Conservation (phyloP, 2,888 invertebrate genomes). For the Notocelia uddmanniana region DNA sequence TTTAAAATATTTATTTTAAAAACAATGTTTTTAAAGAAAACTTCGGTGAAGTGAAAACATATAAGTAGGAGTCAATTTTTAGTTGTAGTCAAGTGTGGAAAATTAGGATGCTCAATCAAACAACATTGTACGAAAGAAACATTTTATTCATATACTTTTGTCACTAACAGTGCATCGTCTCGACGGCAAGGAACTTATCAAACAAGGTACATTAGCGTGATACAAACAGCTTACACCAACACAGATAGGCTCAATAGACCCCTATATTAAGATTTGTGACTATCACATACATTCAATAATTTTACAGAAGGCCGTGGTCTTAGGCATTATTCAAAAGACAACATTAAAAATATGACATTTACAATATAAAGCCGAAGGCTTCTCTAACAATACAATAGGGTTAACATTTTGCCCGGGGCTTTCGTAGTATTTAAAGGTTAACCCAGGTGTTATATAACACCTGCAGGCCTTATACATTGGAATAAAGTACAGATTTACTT, state of each 20-base stretch:
- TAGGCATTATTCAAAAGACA: constrained; percentile 64
- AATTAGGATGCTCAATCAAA: constrained; percentile 55
- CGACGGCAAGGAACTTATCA: constrained; percentile 64
- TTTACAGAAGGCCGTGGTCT: constrained; percentile 76
- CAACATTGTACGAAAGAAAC: constrained; percentile 74
- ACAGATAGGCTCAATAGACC: constrained; percentile 55
- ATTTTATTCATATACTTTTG: constrained; percentile 75
- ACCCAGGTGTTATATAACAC: not conserved
- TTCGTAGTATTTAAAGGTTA: constrained; percentile 5
- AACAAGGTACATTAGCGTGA: constrained; percentile 68
- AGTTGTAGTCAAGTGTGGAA: not conserved
- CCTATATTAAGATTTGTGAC: constrained; percentile 52
- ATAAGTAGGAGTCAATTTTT: not conserved
- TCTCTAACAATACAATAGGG: constrained; percentile 16
- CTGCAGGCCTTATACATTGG: not conserved
- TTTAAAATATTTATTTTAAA: too few species aligned
- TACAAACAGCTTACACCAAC: constrained; percentile 71
- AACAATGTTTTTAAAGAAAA: too few species aligned
- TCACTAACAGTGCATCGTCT: constrained; percentile 80
- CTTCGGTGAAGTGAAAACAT: too few species aligned
- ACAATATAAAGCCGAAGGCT: not conserved
- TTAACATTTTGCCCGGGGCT: constrained; percentile 22
- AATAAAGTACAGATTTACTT: not conserved
- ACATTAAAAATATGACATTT: constrained; percentile 40
- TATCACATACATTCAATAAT: constrained; percentile 62